Evolutionary conservation across 2,888 invertebrate species (phyloP), one percentile per base, ranked within the genome.

Genomic region (Saturnia japonica): DNA sequence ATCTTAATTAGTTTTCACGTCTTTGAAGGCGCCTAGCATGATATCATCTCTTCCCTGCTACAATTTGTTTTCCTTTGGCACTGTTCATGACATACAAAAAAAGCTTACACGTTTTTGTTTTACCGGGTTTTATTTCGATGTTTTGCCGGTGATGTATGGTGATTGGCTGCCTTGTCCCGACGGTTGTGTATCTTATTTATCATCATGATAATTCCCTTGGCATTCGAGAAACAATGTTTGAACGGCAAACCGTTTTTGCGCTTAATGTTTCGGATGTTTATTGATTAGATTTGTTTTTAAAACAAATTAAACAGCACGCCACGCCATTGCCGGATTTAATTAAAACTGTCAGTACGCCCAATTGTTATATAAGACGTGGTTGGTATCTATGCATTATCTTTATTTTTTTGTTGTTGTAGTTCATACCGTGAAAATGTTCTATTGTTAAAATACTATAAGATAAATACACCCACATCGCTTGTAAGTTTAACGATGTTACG

Each of bases 1-100:
- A 94, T 94, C 94, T 93, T 94, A 94, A 94, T 94, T 94, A 94
- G 91, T 93, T 94, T 92, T 93, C 91, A 92, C 91, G 88, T 92
- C 89, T 92, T 90, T 89, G 87, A 91, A 91, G 91, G 90, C 91
- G 91, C 90, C 93, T 93, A 89, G 89, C 77, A 80, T 83, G 94
- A 94, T 94, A 93, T 85, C 82, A 94, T 94, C 93, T 88, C 86
- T 83, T 87, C 90, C 89, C 91, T 92, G 89, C 88, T 91, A 92
- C 91, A 91, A 93, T 94, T 93, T 93, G 94, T 94, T 93, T 91
- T 89, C 88, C 90, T 88, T 90, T 88, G 87, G 88, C 90, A 90
- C 87, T 85, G 89, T 86, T 85, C 88, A 87, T 84, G 86, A 86
- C 86, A 87, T 79, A 85, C 82, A 88, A 87, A 89, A 84, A 82